Conservation (phyloP, 2,888 invertebrate genomes). For the Nyleta sp. region DNA sequence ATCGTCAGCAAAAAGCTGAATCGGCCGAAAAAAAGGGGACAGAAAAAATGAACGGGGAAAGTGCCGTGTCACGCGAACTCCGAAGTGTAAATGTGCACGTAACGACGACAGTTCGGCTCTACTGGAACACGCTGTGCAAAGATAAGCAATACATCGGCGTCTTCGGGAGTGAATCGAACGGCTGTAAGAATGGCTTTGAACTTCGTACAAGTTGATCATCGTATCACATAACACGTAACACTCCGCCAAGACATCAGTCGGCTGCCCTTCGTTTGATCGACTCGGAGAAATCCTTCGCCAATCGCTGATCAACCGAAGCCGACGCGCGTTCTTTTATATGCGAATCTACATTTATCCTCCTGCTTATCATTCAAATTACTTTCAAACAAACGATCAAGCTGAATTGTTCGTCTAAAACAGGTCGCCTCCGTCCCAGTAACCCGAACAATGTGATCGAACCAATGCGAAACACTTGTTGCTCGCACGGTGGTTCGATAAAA, state of each 20-base stretch:
- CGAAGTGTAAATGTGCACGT: constrained; percentile 54
- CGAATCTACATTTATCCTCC: too few relatives aligned
- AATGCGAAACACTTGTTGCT: too few relatives aligned
- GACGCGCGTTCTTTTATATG: neutral
- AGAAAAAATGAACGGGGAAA: constrained; percentile 44
- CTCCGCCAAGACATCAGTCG: constrained; percentile 15
- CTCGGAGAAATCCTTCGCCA: constrained; percentile 9
- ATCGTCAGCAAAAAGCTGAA: constrained; percentile 29
- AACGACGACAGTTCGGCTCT: constrained; percentile 46
- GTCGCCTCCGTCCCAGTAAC: too few relatives aligned
- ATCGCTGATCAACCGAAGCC: constrained; percentile 12
- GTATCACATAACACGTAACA: constrained; percentile 42
- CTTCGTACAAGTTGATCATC: constrained; percentile 58
- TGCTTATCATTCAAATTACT: too few relatives aligned
- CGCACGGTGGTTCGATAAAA: too few relatives aligned
- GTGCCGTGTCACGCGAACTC: constrained; percentile 60
- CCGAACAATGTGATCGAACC: too few relatives aligned
- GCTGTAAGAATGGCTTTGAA: constrained; percentile 61
- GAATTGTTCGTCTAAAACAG: too few relatives aligned
- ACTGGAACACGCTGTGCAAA: constrained; percentile 49
- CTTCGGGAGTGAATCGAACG: constrained; percentile 56
- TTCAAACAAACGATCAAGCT: too few relatives aligned
- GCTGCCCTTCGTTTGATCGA: constrained; percentile 31
- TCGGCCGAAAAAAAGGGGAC: constrained; percentile 15
- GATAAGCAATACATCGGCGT: constrained; percentile 53